Evolutionary conservation across 2,888 invertebrate species (phyloP), one percentile per base, ranked within the genome.

Genomic region (Patella depressa): DNA sequence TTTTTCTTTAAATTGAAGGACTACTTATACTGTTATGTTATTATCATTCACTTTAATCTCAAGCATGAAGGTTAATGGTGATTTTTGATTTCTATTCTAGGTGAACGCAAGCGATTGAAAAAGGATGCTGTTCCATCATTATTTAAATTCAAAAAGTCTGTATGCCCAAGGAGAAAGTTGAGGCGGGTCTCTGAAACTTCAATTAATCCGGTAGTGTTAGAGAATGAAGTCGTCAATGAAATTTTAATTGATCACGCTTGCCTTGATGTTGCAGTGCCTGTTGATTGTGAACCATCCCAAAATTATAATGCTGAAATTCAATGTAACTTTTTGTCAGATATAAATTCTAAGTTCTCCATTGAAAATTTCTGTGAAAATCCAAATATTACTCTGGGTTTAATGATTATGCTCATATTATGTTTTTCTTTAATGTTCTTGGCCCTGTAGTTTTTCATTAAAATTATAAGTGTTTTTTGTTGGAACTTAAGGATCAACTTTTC

Each of bases 341-440:
- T 53, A 17, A 24, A n/a, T 45, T 17, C 55, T 57, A 71, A 54
- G 24, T 73, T 70, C 55, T 70, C 57, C 12, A 53, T 74, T 71
- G 29, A 71, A 17, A 76, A 72, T 14, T 78, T 72, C 53, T 69
- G 55, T 12, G 45, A 55, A 9, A 71, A 79, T 19, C 34, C 65
- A 14, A 72, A 53, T 82, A 78, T 73, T 82, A 82, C 55, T 79
- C 82, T 54, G 79, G 80, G 9, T 80, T 82, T 74, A 76, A 80
- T 55, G 73, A 78, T 65, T 79, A 79, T 54, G 75, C 76, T 19
- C 79, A 80, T 75, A 80, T 79, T 45, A 74, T 79, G 79, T 65
- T 78, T 57, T 77, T 82, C 57, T 79, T 74, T 14, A 55, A 73
- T 59, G 59, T 76, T 24, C 77, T 82, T 17, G 79, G 82, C 24